These are phyloP conservation scores for Elmis aenea DNA, from an alignment of 2,888 invertebrate species.

Conservation along the genomic window DNA sequence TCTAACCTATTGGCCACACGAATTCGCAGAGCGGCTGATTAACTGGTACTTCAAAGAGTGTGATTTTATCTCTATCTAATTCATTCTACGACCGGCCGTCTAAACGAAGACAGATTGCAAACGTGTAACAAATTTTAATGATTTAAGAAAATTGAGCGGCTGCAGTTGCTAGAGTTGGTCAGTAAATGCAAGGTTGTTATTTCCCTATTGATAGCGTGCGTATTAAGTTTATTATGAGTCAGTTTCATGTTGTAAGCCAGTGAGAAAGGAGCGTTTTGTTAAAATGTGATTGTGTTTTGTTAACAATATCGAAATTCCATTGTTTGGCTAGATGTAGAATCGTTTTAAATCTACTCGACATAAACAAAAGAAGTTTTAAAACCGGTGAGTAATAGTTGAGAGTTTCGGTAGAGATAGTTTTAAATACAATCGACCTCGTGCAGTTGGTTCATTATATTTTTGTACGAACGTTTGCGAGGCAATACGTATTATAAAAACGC, in stretches of 20 bases:
- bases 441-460: too few species aligned
- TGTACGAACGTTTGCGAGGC: too few species aligned
- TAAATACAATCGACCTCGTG: too few species aligned
- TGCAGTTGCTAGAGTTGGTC: conserved; percentile 12
- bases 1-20: conserved; percentile 23
- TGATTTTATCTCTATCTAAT: conserved; percentile 25
- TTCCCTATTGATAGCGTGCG: conserved; percentile 37
- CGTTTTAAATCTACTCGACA: conserved; percentile 5
- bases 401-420: too few species aligned
- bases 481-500: too few species aligned
- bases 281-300: background rate
- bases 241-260: conserved; percentile 35
- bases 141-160: conserved; percentile 18
- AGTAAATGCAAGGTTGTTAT: conserved; percentile 18
- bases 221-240: conserved; percentile 35
- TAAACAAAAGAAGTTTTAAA: too few species aligned
- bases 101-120: conserved; percentile 20
- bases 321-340: background rate
- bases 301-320: background rate
- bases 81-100: conserved; percentile 2
- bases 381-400: too few species aligned
- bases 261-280: background rate
- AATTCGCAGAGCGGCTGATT: conserved; percentile 21
- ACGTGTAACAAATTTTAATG: conserved; percentile 17
- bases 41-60: conserved; percentile 20